Evolutionary conservation across 2,113 vertebrate genomes (phyloP), one percentile per base, ranked within the genome.

Genomic region (Hylia prasina): DNA sequence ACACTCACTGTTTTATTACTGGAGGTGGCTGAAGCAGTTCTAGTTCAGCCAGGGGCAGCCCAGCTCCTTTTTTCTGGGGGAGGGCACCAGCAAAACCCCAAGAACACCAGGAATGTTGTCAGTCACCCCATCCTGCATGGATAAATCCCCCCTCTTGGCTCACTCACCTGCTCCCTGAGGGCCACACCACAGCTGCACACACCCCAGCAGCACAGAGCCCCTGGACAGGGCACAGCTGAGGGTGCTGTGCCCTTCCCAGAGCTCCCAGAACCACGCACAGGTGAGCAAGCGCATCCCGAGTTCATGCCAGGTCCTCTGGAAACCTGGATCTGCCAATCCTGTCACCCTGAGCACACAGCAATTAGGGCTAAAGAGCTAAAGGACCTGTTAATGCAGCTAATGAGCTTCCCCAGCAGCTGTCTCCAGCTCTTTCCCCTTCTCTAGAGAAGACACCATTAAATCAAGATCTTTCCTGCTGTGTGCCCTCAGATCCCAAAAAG

Each of bases 281-380:
- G 7, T 17, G 0, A 44, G 7, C 5, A 1, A 73, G 42, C 0
- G 1, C n/a, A 71, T 56, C 24, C 25, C 1, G 1, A 65, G 37
- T 18, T 83, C 63, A 65, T 0, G 0, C 19, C 33, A 51, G 37
- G 15, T 37, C 45, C 47, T 1, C 0, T 4, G 44, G 33, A 79
- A 56, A 88, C 61, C 58, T 39, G 48, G 22, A 50, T 68, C 57
- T 85, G 66, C 75, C 63, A 72, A 64, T 9, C n/a, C 57, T 51
- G 50, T n/a, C 58, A 53, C 15, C 75, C 57, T 39, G 15, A 79
- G 63, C 45, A 69, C 3, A 9, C 17, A 65, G 45, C 53, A 85
- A 50, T 69, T 80, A 47, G 42, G 12, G 53, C 25, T 82, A 25
- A 93, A 79, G 75, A 65, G 57, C 70, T 90, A 5, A 84, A 79